These are phyloP conservation scores for Cydia fagiglandana DNA, from an alignment of 1,140 invertebrate species.

Conservation along the genomic window DNA sequence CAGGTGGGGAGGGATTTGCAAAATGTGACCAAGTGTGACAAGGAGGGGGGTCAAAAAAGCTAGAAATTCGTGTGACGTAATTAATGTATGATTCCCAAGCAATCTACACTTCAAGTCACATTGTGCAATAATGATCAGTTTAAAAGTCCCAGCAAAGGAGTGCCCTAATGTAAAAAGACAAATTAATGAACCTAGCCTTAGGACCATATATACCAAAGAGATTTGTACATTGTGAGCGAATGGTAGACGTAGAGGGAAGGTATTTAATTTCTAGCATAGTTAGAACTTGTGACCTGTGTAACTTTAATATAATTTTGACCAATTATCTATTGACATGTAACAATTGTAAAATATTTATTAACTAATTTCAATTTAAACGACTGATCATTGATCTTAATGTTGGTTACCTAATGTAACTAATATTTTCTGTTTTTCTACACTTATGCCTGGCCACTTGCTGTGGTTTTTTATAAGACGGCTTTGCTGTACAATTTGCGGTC, in stretches of 20 bases:
- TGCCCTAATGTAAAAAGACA: constrained; percentile 58
- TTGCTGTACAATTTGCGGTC: constrained; percentile 2
- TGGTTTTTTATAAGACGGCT: constrained; percentile 10
- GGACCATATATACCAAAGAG: constrained; percentile 78
- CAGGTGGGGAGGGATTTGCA: too few relatives aligned
- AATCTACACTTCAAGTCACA: constrained; percentile 24
- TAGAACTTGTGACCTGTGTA: constrained; percentile 70
- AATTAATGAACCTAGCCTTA: constrained; percentile 67
- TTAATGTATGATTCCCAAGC: too few relatives aligned
- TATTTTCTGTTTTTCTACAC: constrained; percentile 1
- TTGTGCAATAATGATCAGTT: constrained; percentile 25
- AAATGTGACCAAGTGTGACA: too few relatives aligned
- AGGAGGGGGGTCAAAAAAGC: too few relatives aligned
- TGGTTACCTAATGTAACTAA: constrained; percentile 36
- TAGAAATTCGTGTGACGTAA: too few relatives aligned
- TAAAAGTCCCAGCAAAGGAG: constrained; percentile 56
- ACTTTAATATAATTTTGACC: constrained; percentile 64
- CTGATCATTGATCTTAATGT: constrained; percentile 41
- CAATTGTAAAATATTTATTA: constrained; percentile 32
- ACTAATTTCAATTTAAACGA: constrained; percentile 45
- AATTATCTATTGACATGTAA: constrained; percentile 56
- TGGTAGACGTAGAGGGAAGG: constrained; percentile 60
- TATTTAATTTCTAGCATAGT: constrained; percentile 75
- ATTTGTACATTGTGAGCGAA: constrained; percentile 73
- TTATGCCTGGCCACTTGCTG: constrained; percentile 7